Percentiles rank a stretch among this genome's conserved stretches.
phyloP scores from a whole-genome alignment of 2,797 vertebrate species.

The Artibeus lituratus region DNA sequence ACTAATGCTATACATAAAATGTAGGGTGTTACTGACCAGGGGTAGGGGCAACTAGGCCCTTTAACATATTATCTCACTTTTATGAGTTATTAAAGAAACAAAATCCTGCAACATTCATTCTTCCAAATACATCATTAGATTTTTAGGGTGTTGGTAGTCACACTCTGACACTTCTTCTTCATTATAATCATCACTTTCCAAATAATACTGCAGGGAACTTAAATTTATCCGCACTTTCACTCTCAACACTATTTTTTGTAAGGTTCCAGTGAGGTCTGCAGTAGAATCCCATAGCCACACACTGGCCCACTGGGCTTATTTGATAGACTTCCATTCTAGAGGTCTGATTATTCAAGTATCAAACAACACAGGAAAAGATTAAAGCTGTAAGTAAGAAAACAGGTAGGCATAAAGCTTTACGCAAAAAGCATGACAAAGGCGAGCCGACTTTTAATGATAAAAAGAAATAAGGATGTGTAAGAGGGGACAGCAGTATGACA shows the following conservation, averaged over 20 bases:
- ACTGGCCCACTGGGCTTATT: not conserved
- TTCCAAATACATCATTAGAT: not conserved
- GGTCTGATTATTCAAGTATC: not conserved
- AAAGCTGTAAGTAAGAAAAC: conserved; percentile 4
- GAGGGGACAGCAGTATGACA: not conserved
- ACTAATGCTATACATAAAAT: not conserved
- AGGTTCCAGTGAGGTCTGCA: not conserved
- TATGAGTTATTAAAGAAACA: conserved; percentile 17
- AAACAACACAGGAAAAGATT: not conserved
- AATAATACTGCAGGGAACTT: not conserved
- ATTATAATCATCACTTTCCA: not conserved
- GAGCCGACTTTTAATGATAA: not conserved
- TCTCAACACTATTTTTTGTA: not conserved
- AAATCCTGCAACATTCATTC: not conserved
- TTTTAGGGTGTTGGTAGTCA: not conserved
- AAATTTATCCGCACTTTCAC: not conserved
- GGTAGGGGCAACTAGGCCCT: not conserved
- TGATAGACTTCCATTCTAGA: not conserved
- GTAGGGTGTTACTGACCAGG: not conserved
- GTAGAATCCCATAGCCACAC: not conserved
- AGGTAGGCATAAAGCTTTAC: not conserved
- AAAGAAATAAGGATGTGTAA: not conserved
- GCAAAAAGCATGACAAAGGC: not conserved
- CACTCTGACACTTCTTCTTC: not conserved
- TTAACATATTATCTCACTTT: not conserved